Evolutionary conservation across 2,113 vertebrate genomes (phyloP), one percentile per base, ranked within the genome.

Genomic region (Notechis scutatus): DNA sequence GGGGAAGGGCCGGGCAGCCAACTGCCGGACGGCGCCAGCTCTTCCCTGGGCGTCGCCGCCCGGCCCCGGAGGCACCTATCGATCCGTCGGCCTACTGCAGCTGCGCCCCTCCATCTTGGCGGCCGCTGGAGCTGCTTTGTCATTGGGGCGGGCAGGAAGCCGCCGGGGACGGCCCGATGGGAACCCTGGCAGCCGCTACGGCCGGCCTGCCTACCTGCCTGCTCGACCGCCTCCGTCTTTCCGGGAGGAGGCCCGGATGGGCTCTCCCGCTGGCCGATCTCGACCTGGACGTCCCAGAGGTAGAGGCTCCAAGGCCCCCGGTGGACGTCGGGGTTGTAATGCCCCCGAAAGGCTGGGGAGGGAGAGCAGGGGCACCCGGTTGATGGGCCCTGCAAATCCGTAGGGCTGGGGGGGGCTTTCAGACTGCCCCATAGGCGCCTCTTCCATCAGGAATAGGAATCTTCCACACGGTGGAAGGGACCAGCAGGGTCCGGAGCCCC

Each of bases 91-190:
- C 95, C 95, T 87, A 93, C 93, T 64, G 1, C 93, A 0, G 0
- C 4, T 93, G 93, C 91, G 93, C 88, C 93, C 92, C 88, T 90
- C 88, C 59, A 10, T 69, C 45, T 52, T 20, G 42, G 95, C 96
- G 7, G 20, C 50, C 10, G 20, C 23, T 55, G n/a, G 10, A 29
- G 96, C 94, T 96, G 96, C 96, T 97, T 95, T 96, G 96, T 96
- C 96, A 96, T 96, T 94, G 96, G 93, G 94, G 93, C 95, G 94
- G 94, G 94, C 95, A 93, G 81, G 0, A 34, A 94, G 89, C 0
- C 15, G 95, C 89, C 91, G 91, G 93, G 94, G 95, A 92, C 94
- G 94, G 95, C 93, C 94, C 91, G 93, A 92, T 26, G 90, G 87
- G 14, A 54, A 39, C 4, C 14, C 81, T n/a, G 81, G 81, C 81